Base-by-base conservation (phyloP, 2,797 vertebrate species). In the Cygnus olor region DNA sequence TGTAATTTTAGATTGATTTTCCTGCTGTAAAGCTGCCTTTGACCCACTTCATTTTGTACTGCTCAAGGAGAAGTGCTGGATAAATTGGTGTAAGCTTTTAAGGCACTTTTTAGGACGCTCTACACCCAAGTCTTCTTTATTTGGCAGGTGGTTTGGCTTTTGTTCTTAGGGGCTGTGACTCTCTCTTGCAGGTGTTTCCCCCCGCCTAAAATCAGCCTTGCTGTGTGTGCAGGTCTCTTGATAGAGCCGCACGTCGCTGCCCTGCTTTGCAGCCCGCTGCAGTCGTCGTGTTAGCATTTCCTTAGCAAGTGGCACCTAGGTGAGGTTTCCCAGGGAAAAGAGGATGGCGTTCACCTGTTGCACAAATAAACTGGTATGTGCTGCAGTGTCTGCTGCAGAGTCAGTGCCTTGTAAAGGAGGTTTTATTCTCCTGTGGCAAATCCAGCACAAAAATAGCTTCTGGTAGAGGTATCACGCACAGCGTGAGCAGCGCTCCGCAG, bases 1-100 rank as follows among this genome's bases (percentile, higher is more conserved):
- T 78, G 90, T 85, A 78, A 95, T 95, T 95, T 92, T 68, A 89
- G 79, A 80, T 90, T 57, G 84, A 77, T 92, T 93, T 94, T 91
- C 80, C 61, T 93, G 28, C 80, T 60, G 68, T 68, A 94, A 94
- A 81, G 32, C 92, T 97, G 84, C 88, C 71, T 95, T 90, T 94
- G 86, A 92, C 90, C 90, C 81, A 87, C 45, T 94, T 95, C 89
- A 77, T 91, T 80, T 79, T 44, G 53, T 85, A 47, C 76, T 78
- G 78, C 88, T 78, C 5, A 63, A 87, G 74, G 53, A 93, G 54
- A 90, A 92, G 71, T 27, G 86, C 79, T 78, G 17, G 86, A 90
- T 86, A 86, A 94, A 80, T 65, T 15, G 10, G 32, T 74, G 49
- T 44, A 38, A 93, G 86, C 71, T 72, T 92, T 85, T 61, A 78